These are phyloP conservation scores for Bradypodion pumilum DNA, from an alignment of 2,797 vertebrate genomes.

Conservation along the genomic window DNA sequence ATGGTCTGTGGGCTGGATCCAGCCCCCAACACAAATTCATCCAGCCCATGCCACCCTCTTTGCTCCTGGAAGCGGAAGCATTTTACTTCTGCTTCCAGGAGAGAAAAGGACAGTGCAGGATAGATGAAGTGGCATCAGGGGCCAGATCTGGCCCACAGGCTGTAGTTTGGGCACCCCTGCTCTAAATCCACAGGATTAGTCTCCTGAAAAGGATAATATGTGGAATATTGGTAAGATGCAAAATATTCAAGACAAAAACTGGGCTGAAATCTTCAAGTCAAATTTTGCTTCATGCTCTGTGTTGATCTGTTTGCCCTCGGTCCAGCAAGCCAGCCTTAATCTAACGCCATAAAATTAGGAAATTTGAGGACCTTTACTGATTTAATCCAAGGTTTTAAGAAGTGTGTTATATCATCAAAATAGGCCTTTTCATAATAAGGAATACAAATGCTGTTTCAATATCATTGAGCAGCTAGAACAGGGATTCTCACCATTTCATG, in stretches of 20 bases:
- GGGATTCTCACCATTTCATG: too few relatives aligned
- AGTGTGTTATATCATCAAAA: background rate
- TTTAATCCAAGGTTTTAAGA: background rate
- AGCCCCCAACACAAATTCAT: too few relatives aligned
- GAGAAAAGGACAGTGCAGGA: too few relatives aligned
- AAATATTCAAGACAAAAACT: conserved; percentile 23
- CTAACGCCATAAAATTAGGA: background rate
- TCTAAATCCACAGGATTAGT: background rate
- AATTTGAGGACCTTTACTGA: background rate
- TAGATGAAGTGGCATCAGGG: too few relatives aligned
- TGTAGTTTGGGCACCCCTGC: too few relatives aligned
- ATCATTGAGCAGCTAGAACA: too few relatives aligned
- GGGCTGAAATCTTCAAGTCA: background rate
- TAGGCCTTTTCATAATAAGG: background rate
- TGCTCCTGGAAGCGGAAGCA: too few relatives aligned
- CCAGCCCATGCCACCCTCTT: too few relatives aligned
- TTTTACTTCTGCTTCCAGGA: too few relatives aligned
- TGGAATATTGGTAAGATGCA: background rate
- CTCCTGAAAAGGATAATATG: conserved; percentile 19
- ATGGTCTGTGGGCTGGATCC: too few relatives aligned
- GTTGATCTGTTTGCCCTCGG: background rate
- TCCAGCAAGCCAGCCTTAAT: background rate
- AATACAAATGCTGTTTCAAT: too few relatives aligned
- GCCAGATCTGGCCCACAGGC: too few relatives aligned
- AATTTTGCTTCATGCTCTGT: background rate